A percentile compares a stretch with the other conserved stretches of the same genome.
These are phyloP conservation scores for Clarias fuscus DNA, from an alignment of 2,797 vertebrate species.

Conservation along the genomic window DNA sequence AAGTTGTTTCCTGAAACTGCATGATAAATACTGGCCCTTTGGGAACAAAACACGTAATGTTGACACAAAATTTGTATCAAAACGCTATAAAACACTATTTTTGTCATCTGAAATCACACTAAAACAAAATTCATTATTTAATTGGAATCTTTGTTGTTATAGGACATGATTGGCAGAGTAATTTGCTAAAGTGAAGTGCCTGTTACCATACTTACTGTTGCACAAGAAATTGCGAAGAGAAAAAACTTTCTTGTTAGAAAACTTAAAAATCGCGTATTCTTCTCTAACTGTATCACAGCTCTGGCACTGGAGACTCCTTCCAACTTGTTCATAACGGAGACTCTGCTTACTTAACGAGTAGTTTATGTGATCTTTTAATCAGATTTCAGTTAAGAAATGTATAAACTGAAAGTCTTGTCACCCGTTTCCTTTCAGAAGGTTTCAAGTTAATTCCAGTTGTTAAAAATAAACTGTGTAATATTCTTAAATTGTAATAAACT, in stretches of 20 bases:
- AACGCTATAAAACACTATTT: too few relatives aligned
- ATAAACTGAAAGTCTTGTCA: neutral
- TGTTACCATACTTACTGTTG: neutral
- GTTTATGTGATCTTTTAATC: neutral
- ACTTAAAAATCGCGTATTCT: too few relatives aligned
- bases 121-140: too few relatives aligned
- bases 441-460: neutral
- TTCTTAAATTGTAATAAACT: neutral
- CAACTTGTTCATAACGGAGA: neutral
- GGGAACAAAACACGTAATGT: too few relatives aligned
- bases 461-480: neutral
- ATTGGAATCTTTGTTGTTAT: too few relatives aligned
- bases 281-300: too few relatives aligned
- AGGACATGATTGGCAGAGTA: neutral
- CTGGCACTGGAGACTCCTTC: constrained; percentile 12
- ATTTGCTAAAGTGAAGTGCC: too few relatives aligned
- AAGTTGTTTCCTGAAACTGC: too few relatives aligned
- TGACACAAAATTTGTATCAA: too few relatives aligned
- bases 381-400: neutral
- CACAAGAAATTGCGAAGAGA: neutral
- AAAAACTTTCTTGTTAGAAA: neutral
- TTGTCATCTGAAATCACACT: too few relatives aligned
- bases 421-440: neutral
- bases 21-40: too few relatives aligned
- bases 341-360: neutral